phyloP scores from a whole-genome alignment of 2,797 vertebrate species.

The Cyprinodon diabolis region DNA sequence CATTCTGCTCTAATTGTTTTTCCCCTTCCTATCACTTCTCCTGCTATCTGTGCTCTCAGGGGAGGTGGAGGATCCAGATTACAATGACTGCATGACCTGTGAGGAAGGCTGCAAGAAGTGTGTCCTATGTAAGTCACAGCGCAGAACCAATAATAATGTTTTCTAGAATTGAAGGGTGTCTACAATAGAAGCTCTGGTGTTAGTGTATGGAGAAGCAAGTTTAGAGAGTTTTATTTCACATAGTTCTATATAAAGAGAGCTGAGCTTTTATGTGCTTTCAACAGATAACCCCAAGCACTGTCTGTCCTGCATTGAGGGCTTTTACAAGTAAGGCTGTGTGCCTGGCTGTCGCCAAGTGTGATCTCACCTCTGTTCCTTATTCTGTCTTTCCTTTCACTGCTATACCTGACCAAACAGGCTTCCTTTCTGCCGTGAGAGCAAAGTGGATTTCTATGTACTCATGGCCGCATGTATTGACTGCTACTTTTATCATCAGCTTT shows the following conservation, averaged over 20 bases:
- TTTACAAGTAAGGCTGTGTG: slow-evolving; percentile 90
- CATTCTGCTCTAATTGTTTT: slow-evolving; percentile 12
- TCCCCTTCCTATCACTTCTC: background rate
- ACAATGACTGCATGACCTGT: slow-evolving; percentile 86
- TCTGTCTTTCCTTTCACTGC: slow-evolving; percentile 40
- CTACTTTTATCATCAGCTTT: slow-evolving; percentile 79
- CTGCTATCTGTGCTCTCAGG: slow-evolving; percentile 69
- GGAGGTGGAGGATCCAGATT: slow-evolving; percentile 87
- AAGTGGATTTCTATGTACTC: slow-evolving; percentile 14
- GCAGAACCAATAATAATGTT: slow-evolving; percentile 11
- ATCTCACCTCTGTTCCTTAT: slow-evolving; percentile 46
- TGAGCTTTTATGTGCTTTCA: slow-evolving; percentile 64
- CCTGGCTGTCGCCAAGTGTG: slow-evolving; percentile 57
- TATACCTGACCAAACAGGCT: slow-evolving; percentile 30
- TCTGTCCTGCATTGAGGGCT: slow-evolving; percentile 84
- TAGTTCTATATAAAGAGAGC: slow-evolving; percentile 42
- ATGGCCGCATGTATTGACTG: slow-evolving; percentile 24
- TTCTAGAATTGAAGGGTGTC: slow-evolving; percentile 9
- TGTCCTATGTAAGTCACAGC: slow-evolving; percentile 80
- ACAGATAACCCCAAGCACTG: slow-evolving; percentile 91
- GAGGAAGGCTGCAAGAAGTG: slow-evolving; percentile 91
- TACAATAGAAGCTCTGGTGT: slow-evolving; percentile 14
- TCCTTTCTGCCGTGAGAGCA: slow-evolving; percentile 32
- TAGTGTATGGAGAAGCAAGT: slow-evolving; percentile 21
- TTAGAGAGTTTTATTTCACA: slow-evolving; percentile 20